Evolutionary conservation across 2,113 vertebrate species (phyloP).

Genomic region (Corythornis madagascariensis): DNA sequence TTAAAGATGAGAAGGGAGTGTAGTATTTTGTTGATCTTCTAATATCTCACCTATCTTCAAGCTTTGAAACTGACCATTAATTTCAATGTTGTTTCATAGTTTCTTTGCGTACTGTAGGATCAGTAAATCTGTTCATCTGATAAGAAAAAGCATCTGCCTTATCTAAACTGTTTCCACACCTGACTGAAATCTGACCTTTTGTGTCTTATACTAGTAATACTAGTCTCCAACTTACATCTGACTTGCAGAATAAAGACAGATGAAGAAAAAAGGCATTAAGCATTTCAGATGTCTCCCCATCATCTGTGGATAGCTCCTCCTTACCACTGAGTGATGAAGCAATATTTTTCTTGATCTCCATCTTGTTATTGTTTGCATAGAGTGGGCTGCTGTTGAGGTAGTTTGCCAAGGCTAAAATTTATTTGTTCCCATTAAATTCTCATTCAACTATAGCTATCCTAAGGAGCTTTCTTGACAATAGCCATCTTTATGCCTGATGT

Average conservation of each 20-base stretch:
- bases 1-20: not conserved
- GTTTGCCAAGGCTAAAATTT: not conserved
- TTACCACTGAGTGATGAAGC: not conserved
- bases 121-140: not conserved
- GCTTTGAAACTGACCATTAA: not conserved
- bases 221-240: not conserved
- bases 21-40: not conserved
- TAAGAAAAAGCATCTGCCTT: not conserved
- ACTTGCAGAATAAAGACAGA: not conserved
- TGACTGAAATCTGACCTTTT: slow-evolving; percentile 31
- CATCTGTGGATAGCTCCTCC: not conserved
- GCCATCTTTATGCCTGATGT: not conserved
- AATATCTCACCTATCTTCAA: not conserved
- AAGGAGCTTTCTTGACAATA: not conserved
- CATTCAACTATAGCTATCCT: not conserved
- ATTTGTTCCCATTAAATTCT: not conserved
- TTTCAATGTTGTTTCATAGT: not conserved
- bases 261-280: not conserved
- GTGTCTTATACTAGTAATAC: not conserved
- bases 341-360: not conserved
- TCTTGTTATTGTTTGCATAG: not conserved
- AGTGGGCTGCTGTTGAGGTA: not conserved
- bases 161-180: not conserved
- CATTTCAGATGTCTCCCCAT: not conserved
- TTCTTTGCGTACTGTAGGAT: not conserved